These are phyloP conservation scores for Cacoxenus indagator DNA, from an alignment of 2,888 invertebrate species.

Conservation along the genomic window DNA sequence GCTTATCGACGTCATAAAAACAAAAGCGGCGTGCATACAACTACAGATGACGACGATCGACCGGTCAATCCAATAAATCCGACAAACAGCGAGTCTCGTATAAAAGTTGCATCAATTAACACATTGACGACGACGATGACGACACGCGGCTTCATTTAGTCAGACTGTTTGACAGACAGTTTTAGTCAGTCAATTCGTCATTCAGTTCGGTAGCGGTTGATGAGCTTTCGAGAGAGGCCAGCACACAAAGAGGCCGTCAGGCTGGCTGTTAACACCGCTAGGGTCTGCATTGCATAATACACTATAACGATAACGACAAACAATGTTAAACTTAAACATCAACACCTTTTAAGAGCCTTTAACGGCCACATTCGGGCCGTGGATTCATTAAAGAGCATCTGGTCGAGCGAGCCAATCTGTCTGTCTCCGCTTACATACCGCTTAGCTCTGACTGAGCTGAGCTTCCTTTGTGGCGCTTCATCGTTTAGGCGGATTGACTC, in stretches of 20 bases:
- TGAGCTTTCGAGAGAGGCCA: too few species aligned
- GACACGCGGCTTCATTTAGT: too few species aligned
- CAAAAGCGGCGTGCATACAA: background rate
- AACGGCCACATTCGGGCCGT: constrained; percentile 22
- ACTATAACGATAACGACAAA: constrained; percentile 66
- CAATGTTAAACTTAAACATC: constrained; percentile 69
- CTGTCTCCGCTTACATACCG: background rate
- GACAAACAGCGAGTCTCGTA: background rate
- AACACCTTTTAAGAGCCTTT: constrained; percentile 66
- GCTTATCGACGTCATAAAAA: constrained; percentile 36
- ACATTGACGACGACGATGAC: background rate
- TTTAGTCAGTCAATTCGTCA: background rate
- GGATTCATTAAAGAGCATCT: constrained; percentile 6
- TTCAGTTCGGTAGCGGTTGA: background rate
- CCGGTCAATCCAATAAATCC: background rate
- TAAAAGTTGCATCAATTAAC: constrained; percentile 2
- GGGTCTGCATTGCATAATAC: constrained; percentile 47
- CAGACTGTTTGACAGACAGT: too few species aligned
- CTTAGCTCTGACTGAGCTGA: background rate
- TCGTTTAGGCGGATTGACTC: too few species aligned
- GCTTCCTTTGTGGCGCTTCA: background rate
- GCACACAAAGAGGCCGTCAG: background rate
- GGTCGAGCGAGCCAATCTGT: background rate
- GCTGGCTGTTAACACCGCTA: background rate
- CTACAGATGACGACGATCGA: background rate